Evolutionary conservation across 2,888 invertebrate genomes (phyloP).

Genomic region (Anaspis maculata): DNA sequence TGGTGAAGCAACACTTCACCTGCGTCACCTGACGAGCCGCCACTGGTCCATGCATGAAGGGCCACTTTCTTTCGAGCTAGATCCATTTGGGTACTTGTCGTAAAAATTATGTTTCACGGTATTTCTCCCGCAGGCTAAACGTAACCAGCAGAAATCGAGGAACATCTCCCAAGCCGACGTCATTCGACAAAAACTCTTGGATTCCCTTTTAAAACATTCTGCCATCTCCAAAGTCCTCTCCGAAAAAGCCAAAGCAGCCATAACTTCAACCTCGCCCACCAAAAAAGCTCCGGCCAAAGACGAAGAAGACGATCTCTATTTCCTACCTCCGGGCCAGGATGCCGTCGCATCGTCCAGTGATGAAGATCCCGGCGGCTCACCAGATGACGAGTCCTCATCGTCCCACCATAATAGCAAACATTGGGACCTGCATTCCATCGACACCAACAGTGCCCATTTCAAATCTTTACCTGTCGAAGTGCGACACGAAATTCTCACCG

Average conservation of each 20-base stretch:
- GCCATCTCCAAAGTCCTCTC: constrained; percentile 63
- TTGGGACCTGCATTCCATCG: constrained; percentile 66
- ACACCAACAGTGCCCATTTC: constrained; percentile 74
- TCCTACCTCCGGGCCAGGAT: constrained; percentile 48
- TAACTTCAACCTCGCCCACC: constrained; percentile 7
- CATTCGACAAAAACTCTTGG: constrained; percentile 63
- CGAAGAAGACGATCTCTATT: constrained; percentile 56
- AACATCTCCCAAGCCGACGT: constrained; percentile 63
- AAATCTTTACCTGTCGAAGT: constrained; percentile 75
- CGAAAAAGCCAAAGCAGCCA: constrained; percentile 41
- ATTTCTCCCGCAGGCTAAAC: constrained; percentile 59
- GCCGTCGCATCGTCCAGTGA: constrained; percentile 41
- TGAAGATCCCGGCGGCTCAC: constrained; percentile 4
- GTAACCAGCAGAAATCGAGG: constrained; percentile 66
- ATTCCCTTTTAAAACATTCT: constrained; percentile 68
- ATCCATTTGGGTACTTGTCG: too few relatives aligned
- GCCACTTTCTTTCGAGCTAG: too few relatives aligned
- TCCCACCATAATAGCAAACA: constrained; percentile 44
- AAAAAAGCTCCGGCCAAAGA: constrained; percentile 14
- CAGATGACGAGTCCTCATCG: constrained; percentile 9
- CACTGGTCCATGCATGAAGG: too few relatives aligned
- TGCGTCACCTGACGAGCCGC: too few relatives aligned
- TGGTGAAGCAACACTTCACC: too few relatives aligned
- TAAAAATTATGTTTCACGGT: too few relatives aligned
- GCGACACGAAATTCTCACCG: constrained; percentile 86